Base-by-base conservation (phyloP, 1,140 invertebrate genomes). In the Drosophila murphyi region DNA sequence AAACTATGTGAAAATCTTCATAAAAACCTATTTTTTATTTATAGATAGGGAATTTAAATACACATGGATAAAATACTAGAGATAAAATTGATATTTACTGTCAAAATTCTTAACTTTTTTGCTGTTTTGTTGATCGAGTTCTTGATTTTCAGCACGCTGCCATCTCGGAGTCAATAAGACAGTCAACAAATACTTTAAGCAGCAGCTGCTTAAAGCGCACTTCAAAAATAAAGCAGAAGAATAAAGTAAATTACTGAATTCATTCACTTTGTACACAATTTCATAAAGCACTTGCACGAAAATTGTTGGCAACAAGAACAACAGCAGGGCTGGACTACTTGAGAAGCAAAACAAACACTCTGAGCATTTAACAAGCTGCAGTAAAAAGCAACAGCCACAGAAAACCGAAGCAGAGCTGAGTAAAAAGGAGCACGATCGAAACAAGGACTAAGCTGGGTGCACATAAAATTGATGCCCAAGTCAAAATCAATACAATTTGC, bases 401-500 rank as follows among this genome's bases (percentile, higher is more conserved):
- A 0, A 20, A 20, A 20, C 20, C 20, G 20, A 47, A 61, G 6
- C 4, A 39, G 39, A 32, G 4, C 12, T 34, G 12, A 47, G 48
- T 32, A 51, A 31, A 50, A 48, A 59, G 20, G 41, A 56, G 56
- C 41, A 69, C 20, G 43, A 69, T 32, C 20, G 45, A 60, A 51
- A 41, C 55, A 68, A 34, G 28, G 32, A 35, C 65, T 34, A 45
- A 62, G 63, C 65, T 61, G 76, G 34, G 29, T 50, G 47, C 63
- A 63, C 77, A 74, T 74, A 78, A 77, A 85, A 45, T 47, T 62
- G 39, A 29, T 48, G 35, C 34, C 45, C 20, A 35, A 56, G 47
- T 50, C 57, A 85, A 64, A 85, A 85, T 80, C 81, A 85, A 85
- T 85, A 80, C 68, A 74, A 56, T 43, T 41, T 80, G 57, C 71